Percentiles rank a stretch among this genome's conserved stretches.
phyloP scores from a whole-genome alignment of 2,113 vertebrate species.

The Xenopus borealis region DNA sequence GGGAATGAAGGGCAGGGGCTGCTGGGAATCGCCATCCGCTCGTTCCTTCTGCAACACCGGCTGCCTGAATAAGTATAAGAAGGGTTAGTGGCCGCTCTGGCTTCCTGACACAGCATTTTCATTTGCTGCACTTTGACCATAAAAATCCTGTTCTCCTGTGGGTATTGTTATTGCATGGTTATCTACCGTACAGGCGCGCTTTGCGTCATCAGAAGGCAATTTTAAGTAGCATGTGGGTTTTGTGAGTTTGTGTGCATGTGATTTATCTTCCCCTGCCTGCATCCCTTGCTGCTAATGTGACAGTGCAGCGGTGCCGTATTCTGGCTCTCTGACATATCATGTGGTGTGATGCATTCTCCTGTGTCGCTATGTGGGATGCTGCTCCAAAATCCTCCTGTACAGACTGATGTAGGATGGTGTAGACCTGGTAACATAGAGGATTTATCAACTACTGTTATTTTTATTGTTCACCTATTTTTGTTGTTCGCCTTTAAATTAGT shows the following conservation, averaged over 20 bases:
- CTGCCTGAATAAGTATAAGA: slow-evolving; percentile 87
- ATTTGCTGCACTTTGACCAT: slow-evolving; percentile 1
- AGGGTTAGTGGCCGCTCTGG: slow-evolving; percentile 78
- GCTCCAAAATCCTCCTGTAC: background rate
- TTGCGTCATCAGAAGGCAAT: slow-evolving; percentile 36
- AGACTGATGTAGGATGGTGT: background rate
- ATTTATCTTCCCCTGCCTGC: background rate
- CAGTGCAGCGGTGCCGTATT: slow-evolving; percentile 14
- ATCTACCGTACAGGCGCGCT: slow-evolving; percentile 26
- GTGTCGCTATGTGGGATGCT: slow-evolving; percentile 9
- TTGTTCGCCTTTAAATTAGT: too few relatives aligned
- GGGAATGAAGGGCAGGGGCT: slow-evolving; percentile 92
- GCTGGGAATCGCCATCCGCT: slow-evolving; percentile 83
- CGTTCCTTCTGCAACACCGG: slow-evolving; percentile 87
- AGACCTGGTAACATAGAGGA: background rate
- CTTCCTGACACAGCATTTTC: slow-evolving; percentile 32
- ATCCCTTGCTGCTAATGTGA: background rate
- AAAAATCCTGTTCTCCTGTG: background rate
- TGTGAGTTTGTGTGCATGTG: background rate
- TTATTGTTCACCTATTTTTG: too few relatives aligned
- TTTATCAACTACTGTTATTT: too few relatives aligned
- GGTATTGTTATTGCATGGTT: slow-evolving; percentile 49
- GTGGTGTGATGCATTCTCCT: slow-evolving; percentile 26
- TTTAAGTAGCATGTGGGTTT: slow-evolving; percentile 31
- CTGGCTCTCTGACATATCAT: background rate